A percentile compares a stretch with the other conserved stretches of the same genome.
Conservation (phyloP, 2,113 vertebrate species). For the Pseudorectes ferrugineus region DNA sequence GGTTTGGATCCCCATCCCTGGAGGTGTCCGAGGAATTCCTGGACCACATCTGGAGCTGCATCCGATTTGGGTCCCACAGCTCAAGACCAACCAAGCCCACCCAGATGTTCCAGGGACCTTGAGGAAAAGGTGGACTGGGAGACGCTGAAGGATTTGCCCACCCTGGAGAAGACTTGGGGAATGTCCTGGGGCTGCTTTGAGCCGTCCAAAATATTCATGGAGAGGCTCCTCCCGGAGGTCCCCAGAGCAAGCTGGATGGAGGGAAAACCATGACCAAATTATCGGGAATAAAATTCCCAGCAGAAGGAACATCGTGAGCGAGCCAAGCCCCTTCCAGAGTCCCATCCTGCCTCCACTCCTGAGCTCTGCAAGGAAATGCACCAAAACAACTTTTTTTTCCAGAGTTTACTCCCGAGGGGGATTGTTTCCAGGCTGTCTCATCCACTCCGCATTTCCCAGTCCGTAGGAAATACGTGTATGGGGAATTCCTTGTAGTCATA, state of each 20-base stretch:
- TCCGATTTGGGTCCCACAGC: rapidly evolving
- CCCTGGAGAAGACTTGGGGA: background rate
- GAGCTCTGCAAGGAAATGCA: background rate
- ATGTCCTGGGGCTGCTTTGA: background rate
- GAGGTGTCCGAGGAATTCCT: background rate
- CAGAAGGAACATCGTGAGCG: rapidly evolving
- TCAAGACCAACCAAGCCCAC: background rate
- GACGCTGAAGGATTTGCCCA: background rate
- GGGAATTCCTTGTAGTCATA: background rate
- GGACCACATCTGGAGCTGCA: background rate
- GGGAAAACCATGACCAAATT: background rate
- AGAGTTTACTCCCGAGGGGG: background rate
- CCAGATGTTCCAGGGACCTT: background rate
- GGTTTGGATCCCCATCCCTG: background rate
- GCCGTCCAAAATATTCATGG: rapidly evolving
- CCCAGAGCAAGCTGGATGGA: background rate
- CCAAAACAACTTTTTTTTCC: background rate
- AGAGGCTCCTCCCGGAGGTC: background rate
- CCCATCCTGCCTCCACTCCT: background rate
- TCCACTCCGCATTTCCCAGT: background rate
- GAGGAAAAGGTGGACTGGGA: background rate
- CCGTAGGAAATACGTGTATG: background rate
- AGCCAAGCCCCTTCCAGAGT: rapidly evolving
- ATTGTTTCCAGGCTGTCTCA: slow-evolving; percentile 27
- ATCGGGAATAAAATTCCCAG: rapidly evolving